Percentiles rank a stretch among this genome's conserved stretches.
These are phyloP conservation scores for Orthosia incerta DNA, from an alignment of 2,888 invertebrate genomes.

Conservation along the genomic window DNA sequence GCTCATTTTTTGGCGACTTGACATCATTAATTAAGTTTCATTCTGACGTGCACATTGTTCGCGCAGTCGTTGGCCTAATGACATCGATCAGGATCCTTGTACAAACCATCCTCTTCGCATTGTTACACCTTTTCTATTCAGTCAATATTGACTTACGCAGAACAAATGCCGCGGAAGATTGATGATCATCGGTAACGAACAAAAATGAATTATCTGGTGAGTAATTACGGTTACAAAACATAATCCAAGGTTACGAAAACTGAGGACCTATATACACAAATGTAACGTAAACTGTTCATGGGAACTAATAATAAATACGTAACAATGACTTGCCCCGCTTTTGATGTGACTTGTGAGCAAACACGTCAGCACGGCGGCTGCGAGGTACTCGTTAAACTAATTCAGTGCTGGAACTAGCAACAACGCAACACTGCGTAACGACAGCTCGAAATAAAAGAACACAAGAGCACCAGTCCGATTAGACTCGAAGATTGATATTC, in stretches of 20 bases:
- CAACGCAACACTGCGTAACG: slow-evolving; percentile 44
- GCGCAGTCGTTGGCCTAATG: slow-evolving; percentile 79
- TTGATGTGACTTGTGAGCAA: slow-evolving; percentile 85
- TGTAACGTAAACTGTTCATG: slow-evolving; percentile 81
- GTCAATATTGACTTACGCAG: slow-evolving; percentile 69
- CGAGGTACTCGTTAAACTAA: slow-evolving; percentile 88
- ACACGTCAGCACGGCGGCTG: slow-evolving; percentile 82
- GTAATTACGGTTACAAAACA: slow-evolving; percentile 76
- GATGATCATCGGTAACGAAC: slow-evolving; percentile 61
- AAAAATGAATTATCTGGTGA: slow-evolving; percentile 69
- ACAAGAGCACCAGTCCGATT: slow-evolving; percentile 31
- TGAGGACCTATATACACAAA: slow-evolving; percentile 77
- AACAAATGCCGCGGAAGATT: slow-evolving; percentile 67
- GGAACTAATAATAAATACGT: slow-evolving; percentile 88
- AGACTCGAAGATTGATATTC: slow-evolving; percentile 39
- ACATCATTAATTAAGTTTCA: slow-evolving; percentile 83
- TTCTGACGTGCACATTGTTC: slow-evolving; percentile 80
- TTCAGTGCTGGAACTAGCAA: slow-evolving; percentile 74
- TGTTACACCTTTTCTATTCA: slow-evolving; percentile 66
- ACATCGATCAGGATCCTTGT: slow-evolving; percentile 83
- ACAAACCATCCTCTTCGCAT: slow-evolving; percentile 58
- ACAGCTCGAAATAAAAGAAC: slow-evolving; percentile 56
- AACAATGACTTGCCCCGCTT: slow-evolving; percentile 85
- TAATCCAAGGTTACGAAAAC: slow-evolving; percentile 83
- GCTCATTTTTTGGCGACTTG: slow-evolving; percentile 80